Evolutionary conservation across 2,888 invertebrate genomes (phyloP).

Genomic region (Copidosoma aretas): DNA sequence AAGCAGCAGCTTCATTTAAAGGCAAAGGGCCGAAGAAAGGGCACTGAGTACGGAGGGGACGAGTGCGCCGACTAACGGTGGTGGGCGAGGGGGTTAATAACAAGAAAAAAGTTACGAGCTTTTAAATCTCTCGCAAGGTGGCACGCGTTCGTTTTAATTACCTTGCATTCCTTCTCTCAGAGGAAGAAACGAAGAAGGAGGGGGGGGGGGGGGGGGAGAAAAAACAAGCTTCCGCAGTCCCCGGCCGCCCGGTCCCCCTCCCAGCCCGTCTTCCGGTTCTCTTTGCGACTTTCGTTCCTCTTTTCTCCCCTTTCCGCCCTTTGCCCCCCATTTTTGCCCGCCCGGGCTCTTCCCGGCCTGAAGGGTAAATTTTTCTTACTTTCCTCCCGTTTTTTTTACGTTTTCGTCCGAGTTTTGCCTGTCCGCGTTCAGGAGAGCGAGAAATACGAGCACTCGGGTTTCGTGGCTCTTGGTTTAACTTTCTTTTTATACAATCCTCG

Average conservation of each 20-base stretch:
- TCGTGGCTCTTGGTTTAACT: no score
- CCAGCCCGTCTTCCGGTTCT: no score
- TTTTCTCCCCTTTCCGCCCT: no score
- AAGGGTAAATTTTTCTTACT: conserved; percentile 2
- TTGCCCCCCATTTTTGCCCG: no score
- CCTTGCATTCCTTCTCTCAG: conserved; percentile 60
- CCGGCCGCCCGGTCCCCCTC: no score
- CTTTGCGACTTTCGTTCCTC: no score
- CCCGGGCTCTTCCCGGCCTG: conserved; percentile 33
- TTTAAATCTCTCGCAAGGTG: conserved; percentile 63
- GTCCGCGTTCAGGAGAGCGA: no score
- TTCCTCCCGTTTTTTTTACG: not conserved
- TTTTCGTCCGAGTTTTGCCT: not conserved
- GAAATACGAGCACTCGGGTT: not conserved
- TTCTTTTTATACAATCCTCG: no score
- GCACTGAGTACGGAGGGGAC: not conserved
- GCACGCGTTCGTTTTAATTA: conserved; percentile 62
- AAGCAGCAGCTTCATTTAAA: conserved; percentile 25
- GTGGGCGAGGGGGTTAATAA: conserved; percentile 49
- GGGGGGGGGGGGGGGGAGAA: no score
- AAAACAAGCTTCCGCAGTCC: no score
- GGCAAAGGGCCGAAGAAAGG: conserved; percentile 49
- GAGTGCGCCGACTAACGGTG: conserved; percentile 8
- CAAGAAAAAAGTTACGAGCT: conserved; percentile 64
- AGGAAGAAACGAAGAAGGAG: no score